Conservation (phyloP, 2,888 invertebrate species). For the Silvanus unidentatus region DNA sequence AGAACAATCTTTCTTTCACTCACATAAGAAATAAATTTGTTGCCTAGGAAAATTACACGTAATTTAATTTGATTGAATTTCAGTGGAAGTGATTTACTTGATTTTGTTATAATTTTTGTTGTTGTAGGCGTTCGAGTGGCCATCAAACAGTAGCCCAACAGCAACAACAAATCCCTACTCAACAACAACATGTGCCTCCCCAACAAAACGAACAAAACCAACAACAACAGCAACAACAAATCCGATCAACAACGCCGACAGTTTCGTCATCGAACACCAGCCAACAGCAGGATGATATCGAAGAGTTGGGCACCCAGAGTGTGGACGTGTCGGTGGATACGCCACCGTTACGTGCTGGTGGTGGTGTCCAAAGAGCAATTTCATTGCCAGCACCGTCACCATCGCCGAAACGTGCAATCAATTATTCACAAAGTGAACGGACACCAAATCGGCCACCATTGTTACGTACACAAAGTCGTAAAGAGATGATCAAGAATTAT, state of each 20-base stretch:
- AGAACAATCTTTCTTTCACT: too few relatives aligned
- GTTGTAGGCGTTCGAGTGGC: too few relatives aligned
- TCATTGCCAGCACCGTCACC: slow-evolving; percentile 32
- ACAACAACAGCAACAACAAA: slow-evolving; percentile 16
- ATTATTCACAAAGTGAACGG: slow-evolving; percentile 42
- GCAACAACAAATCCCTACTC: slow-evolving; percentile 14
- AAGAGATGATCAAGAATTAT: slow-evolving; percentile 54
- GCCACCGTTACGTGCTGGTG: slow-evolving; percentile 8
- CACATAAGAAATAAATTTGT: too few relatives aligned
- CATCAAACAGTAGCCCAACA: too few relatives aligned
- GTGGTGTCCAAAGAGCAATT: slow-evolving; percentile 28
- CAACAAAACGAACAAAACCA: slow-evolving; percentile 24
- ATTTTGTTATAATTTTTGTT: too few relatives aligned
- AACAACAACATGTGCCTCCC: slow-evolving; percentile 22
- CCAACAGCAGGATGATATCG: background rate
- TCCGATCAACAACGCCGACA: slow-evolving; percentile 6
- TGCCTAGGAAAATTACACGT: too few relatives aligned
- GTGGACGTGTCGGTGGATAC: background rate
- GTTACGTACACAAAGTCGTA: slow-evolving; percentile 43
- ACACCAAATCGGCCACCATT: slow-evolving; percentile 40
- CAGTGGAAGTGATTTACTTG: too few relatives aligned
- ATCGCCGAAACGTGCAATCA: slow-evolving; percentile 21
- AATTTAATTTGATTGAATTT: too few relatives aligned
- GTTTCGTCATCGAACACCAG: slow-evolving; percentile 9
- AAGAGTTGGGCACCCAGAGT: background rate